Percentiles rank a stretch among this genome's conserved stretches.
phyloP scores from a whole-genome alignment of 2,797 vertebrate species.

The Numenius phaeopus region DNA sequence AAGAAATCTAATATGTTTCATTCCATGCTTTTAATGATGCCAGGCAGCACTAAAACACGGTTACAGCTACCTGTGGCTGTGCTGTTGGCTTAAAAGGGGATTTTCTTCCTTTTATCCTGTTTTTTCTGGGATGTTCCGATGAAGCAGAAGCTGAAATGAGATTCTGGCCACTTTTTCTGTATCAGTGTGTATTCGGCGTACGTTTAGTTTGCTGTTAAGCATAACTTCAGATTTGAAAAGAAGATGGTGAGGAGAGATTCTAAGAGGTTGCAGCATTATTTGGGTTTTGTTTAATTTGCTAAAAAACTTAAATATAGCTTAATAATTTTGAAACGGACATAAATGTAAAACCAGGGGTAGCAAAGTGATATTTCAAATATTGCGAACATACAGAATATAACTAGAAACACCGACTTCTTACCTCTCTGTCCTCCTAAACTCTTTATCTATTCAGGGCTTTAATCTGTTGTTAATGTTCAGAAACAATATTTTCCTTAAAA shows the following conservation, averaged over 20 bases:
- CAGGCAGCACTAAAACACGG: neutral
- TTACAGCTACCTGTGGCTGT: neutral
- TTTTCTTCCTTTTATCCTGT: neutral
- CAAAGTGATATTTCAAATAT: neutral
- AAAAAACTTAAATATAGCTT: neutral
- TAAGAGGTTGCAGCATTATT: too few relatives aligned
- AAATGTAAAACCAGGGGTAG: neutral
- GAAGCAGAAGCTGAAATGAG: neutral
- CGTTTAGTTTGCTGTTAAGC: neutral
- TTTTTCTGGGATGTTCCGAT: neutral
- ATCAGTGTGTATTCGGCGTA: fast-evolving
- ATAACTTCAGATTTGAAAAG: neutral
- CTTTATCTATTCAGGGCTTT: too few relatives aligned
- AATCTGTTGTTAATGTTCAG: neutral
- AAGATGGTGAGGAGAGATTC: neutral
- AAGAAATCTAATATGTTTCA: neutral
- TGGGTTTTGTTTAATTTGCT: too few relatives aligned
- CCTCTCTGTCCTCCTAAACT: too few relatives aligned
- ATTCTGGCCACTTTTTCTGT: neutral
- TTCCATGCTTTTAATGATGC: neutral
- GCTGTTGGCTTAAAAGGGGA: neutral
- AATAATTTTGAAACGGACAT: neutral
- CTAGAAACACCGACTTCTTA: too few relatives aligned
- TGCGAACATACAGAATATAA: neutral
- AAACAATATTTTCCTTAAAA: neutral